A percentile compares a stretch with the other conserved stretches of the same genome.
Conservation (phyloP, 1,140 invertebrate species). For the Sitobion miscanthi region DNA sequence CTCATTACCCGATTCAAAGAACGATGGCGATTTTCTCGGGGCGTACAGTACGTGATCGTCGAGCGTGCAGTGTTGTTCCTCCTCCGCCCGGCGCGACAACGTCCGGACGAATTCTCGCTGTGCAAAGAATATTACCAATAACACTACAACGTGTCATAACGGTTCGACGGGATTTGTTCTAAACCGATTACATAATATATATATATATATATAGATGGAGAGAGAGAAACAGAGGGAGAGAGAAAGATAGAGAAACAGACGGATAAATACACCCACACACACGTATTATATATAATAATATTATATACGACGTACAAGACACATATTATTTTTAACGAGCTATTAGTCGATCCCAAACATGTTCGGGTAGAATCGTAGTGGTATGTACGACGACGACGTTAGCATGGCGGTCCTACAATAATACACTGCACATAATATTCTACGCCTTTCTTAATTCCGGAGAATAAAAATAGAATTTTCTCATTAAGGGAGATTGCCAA, state of each 20-base stretch:
- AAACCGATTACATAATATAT: background rate
- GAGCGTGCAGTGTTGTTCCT: background rate
- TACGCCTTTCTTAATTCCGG: background rate
- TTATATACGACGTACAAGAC: background rate
- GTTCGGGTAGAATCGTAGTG: background rate
- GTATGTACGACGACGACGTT: background rate
- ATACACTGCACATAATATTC: background rate
- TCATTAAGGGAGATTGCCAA: background rate
- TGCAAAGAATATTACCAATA: background rate
- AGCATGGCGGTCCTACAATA: background rate
- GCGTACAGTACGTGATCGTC: background rate
- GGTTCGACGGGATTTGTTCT: background rate
- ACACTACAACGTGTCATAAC: background rate
- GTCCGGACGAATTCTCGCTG: background rate
- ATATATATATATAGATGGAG: background rate
- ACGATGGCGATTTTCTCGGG: background rate
- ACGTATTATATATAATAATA: background rate
- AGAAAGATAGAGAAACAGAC: background rate
- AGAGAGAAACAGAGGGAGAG: too few species aligned
- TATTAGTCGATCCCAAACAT: background rate
- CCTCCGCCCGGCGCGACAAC: background rate
- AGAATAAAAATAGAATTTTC: background rate
- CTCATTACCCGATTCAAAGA: background rate
- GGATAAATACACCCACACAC: too few species aligned
- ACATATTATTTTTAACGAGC: slow-evolving; percentile 12